phyloP scores from a whole-genome alignment of 2,797 vertebrate genomes.

The Schizothorax lantsangensis region DNA sequence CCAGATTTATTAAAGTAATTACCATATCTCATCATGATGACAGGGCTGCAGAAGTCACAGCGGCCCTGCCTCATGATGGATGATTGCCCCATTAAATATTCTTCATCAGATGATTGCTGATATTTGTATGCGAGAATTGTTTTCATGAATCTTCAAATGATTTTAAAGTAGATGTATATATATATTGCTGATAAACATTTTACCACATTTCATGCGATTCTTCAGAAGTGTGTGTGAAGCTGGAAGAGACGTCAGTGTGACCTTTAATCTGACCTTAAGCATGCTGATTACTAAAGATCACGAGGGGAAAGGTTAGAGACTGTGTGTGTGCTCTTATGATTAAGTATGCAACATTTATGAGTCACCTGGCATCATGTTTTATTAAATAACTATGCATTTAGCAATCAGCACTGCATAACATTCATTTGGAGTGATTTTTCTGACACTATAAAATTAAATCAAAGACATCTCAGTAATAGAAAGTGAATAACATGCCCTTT shows the following conservation, averaged over 20 bases:
- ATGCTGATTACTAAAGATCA: conserved; percentile 54
- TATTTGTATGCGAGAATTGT: background rate
- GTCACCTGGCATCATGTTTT: conserved; percentile 51
- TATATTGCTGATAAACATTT: conserved; percentile 1
- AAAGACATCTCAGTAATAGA: background rate
- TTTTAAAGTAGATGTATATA: background rate
- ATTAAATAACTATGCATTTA: conserved; percentile 35
- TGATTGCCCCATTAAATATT: conserved; percentile 11
- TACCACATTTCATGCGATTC: background rate
- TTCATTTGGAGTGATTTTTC: background rate
- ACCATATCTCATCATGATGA: conserved; percentile 9
- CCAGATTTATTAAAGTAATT: conserved; percentile 43
- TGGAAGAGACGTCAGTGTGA: conserved; percentile 13
- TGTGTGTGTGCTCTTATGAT: conserved; percentile 3
- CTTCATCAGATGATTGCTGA: conserved; percentile 11
- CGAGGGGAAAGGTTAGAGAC: conserved; percentile 48
- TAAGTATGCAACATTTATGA: conserved; percentile 44
- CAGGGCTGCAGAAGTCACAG: background rate
- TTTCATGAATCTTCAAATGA: background rate
- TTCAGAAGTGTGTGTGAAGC: conserved; percentile 23
- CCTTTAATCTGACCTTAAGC: conserved; percentile 56
- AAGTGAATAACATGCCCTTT: background rate
- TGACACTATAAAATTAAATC: background rate
- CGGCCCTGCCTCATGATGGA: background rate
- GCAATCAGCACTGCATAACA: background rate